Evolutionary conservation across 2,797 vertebrate genomes (phyloP).

Genomic region (Clarias platycephalus): DNA sequence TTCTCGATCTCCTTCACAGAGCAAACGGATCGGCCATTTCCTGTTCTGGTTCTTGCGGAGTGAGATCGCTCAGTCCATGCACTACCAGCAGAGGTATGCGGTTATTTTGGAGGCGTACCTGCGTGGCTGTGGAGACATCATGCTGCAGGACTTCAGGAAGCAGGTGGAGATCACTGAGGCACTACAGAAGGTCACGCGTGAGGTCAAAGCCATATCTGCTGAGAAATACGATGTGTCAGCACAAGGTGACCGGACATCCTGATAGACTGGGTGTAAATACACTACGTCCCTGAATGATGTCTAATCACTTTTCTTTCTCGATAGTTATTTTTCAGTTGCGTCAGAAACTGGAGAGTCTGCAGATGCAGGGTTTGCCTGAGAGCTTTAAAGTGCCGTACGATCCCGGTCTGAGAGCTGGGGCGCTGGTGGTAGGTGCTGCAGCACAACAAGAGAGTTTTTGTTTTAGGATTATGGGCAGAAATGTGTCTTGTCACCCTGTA

Average conservation of each 20-base stretch:
- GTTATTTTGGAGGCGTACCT: slow-evolving; percentile 95
- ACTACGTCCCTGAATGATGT: not conserved
- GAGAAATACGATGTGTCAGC: slow-evolving; percentile 93
- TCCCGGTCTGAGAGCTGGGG: slow-evolving; percentile 90
- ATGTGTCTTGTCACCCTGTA: not conserved
- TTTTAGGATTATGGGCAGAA: not conserved
- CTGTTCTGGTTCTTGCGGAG: slow-evolving; percentile 98
- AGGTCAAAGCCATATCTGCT: slow-evolving; percentile 89
- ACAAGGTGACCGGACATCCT: slow-evolving; percentile 79
- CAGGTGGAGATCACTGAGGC: slow-evolving; percentile 93
- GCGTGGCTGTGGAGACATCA: slow-evolving; percentile 88
- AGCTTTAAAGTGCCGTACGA: slow-evolving; percentile 95
- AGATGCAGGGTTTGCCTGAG: slow-evolving; percentile 83
- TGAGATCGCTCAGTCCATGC: slow-evolving; percentile 96
- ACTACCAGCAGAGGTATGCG: slow-evolving; percentile 95
- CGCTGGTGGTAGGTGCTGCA: slow-evolving; percentile 80
- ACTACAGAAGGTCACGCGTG: slow-evolving; percentile 91
- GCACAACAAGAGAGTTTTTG: not conserved
- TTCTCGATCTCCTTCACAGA: slow-evolving; percentile 71
- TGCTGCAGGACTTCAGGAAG: slow-evolving; percentile 90
- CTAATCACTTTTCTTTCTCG: not conserved
- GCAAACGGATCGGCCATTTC: slow-evolving; percentile 96
- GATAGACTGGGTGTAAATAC: too few species aligned
- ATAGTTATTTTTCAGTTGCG: slow-evolving; percentile 90
- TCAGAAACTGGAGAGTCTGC: slow-evolving; percentile 91